phyloP scores from a whole-genome alignment of 2,888 invertebrate species.

The Papilio gigon region DNA sequence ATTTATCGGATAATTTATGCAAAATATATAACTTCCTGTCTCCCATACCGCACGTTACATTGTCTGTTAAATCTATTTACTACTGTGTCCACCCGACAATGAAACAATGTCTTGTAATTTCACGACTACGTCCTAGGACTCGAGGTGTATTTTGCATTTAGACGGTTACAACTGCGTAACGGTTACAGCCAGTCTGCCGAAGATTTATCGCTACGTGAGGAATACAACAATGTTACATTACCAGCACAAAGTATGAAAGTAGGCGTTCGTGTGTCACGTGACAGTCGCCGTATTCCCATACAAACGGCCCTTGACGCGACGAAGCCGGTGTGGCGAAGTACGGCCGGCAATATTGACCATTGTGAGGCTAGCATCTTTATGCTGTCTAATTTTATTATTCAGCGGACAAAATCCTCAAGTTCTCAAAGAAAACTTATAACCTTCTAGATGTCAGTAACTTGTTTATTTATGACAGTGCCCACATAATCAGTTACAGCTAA shows the following conservation, averaged over 20 bases:
- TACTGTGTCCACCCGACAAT: conserved; percentile 8
- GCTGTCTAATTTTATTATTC: background rate
- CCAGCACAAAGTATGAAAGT: conserved; percentile 46
- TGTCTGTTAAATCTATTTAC: conserved; percentile 7
- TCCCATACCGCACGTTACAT: conserved; percentile 6
- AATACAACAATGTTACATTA: conserved; percentile 49
- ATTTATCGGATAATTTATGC: conserved; percentile 28
- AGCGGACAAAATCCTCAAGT: background rate
- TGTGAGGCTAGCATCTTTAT: background rate
- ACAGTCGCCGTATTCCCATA: conserved; percentile 48
- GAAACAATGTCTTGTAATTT: background rate
- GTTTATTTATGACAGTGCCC: too few species aligned
- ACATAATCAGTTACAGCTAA: too few species aligned
- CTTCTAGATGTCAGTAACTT: too few species aligned
- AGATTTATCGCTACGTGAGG: conserved; percentile 47
- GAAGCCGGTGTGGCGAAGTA: conserved; percentile 34
- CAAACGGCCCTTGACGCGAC: conserved; percentile 46
- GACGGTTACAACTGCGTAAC: conserved; percentile 19
- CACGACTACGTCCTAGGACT: conserved; percentile 25
- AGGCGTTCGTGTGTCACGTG: conserved; percentile 39
- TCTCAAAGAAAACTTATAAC: too few species aligned
- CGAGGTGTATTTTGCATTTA: conserved; percentile 13
- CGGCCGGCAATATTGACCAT: background rate
- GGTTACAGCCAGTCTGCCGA: conserved; percentile 40
- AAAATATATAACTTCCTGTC: conserved; percentile 20